Evolutionary conservation across 2,888 invertebrate species (phyloP).

Genomic region (Melanostoma scalare): DNA sequence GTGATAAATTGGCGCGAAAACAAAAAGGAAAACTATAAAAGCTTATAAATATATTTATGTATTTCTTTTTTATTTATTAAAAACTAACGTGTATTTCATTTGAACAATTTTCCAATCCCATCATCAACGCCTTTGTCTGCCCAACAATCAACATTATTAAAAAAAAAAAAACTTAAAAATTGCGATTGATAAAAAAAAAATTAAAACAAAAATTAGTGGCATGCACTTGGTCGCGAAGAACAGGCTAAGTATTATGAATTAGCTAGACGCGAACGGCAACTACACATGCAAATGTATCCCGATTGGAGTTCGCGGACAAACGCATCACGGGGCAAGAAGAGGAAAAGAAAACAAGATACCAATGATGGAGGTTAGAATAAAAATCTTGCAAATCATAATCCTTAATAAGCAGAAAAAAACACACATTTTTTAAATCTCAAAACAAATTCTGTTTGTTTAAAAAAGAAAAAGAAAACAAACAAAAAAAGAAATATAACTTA

Average conservation of each 20-base stretch:
- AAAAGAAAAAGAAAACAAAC: conserved; percentile 37
- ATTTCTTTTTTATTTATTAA: conserved; percentile 63
- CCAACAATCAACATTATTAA: conserved; percentile 61
- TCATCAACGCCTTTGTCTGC: conserved; percentile 63
- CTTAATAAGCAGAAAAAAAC: conserved; percentile 63
- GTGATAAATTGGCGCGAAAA: conserved; percentile 61
- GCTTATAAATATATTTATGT: conserved; percentile 59
- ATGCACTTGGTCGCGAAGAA: conserved; percentile 99
- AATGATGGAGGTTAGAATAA: conserved; percentile 92
- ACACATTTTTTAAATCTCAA: background rate
- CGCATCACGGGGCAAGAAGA: conserved; percentile 99
- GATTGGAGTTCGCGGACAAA: conserved; percentile 99
- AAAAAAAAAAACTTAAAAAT: conserved; percentile 46
- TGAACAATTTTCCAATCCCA: conserved; percentile 68
- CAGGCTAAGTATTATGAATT: conserved; percentile 99
- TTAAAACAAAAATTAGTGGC: conserved; percentile 88
- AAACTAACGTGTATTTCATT: conserved; percentile 69
- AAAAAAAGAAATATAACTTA: background rate
- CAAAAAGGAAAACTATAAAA: conserved; percentile 70
- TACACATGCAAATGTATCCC: conserved; percentile 99
- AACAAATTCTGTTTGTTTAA: conserved; percentile 57
- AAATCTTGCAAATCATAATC: conserved; percentile 79
- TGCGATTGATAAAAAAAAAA: conserved; percentile 27
- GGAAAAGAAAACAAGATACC: conserved; percentile 99
- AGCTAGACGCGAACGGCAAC: conserved; percentile 98